A percentile compares a stretch with the other conserved stretches of the same genome.
Conservation (phyloP, 1,140 invertebrate species). For the Sycophila sp. region DNA sequence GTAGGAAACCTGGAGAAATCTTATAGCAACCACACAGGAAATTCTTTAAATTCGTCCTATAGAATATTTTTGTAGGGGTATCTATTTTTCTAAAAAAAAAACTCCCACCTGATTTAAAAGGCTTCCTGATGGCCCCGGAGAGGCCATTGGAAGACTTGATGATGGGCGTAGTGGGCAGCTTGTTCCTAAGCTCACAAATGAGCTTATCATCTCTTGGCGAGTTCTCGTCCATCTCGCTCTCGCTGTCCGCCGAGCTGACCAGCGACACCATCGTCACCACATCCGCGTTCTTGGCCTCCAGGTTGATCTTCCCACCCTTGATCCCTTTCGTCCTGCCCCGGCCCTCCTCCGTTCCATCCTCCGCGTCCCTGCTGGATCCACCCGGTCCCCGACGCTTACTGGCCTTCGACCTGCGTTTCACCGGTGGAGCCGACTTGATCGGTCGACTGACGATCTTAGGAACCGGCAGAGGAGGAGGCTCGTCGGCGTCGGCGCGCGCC, state of each 20-base stretch:
- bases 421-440: constrained; percentile 55
- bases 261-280: constrained; percentile 70
- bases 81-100: too few species aligned
- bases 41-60: too few species aligned
- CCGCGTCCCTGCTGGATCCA: constrained; percentile 41
- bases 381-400: constrained; percentile 47
- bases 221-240: constrained; percentile 61
- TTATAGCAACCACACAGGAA: too few species aligned
- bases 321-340: constrained; percentile 6
- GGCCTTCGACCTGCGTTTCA: constrained; percentile 55
- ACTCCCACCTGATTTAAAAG: constrained; percentile 67
- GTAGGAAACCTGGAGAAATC: too few species aligned
- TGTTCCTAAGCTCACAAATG: constrained; percentile 58
- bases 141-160: constrained; percentile 55
- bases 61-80: too few species aligned
- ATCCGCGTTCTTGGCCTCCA: constrained; percentile 48
- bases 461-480: constrained; percentile 27
- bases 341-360: constrained; percentile 24
- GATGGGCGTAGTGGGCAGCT: constrained; percentile 61
- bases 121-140: constrained; percentile 52
- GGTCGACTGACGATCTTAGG: constrained; percentile 41
- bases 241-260: constrained; percentile 67
- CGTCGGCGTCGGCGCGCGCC: background rate
- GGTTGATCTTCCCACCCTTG: constrained; percentile 32
- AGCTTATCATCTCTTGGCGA: constrained; percentile 57